Conservation (phyloP, 2,113 vertebrate genomes). For the Onychorhynchus coronatus region DNA sequence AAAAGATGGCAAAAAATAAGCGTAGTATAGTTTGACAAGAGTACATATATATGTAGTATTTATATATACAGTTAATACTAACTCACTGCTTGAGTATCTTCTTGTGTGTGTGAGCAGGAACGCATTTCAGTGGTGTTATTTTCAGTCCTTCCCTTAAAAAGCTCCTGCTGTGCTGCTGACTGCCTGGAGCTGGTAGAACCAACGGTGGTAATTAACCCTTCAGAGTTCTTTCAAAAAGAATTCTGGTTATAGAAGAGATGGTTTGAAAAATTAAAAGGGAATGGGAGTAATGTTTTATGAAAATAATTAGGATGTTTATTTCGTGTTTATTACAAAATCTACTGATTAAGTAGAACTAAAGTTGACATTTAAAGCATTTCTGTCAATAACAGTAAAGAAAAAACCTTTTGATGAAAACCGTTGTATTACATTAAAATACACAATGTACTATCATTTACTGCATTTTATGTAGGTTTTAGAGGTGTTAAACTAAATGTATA, state of each 20-base stretch:
- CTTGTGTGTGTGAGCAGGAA: neutral
- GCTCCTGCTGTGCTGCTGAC: neutral
- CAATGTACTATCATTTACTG: neutral
- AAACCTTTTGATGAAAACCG: neutral
- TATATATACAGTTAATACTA: neutral
- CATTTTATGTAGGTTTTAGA: neutral
- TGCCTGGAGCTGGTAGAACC: neutral
- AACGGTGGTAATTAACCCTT: neutral
- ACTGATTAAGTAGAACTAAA: neutral
- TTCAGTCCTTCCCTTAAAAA: neutral
- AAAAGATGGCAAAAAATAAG: neutral
- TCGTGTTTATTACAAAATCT: neutral
- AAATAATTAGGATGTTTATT: neutral
- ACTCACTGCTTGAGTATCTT: neutral
- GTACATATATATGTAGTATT: rapidly evolving
- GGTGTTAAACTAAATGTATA: neutral
- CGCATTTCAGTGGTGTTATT: neutral
- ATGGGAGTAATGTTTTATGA: neutral
- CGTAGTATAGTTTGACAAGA: neutral
- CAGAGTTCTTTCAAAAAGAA: neutral
- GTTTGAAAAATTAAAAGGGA: neutral
- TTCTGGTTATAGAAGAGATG: neutral
- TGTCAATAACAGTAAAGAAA: neutral
- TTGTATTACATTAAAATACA: neutral
- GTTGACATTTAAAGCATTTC: neutral